Conservation (phyloP, 2,113 vertebrate species). For the Cyanoramphus novaezelandiae region DNA sequence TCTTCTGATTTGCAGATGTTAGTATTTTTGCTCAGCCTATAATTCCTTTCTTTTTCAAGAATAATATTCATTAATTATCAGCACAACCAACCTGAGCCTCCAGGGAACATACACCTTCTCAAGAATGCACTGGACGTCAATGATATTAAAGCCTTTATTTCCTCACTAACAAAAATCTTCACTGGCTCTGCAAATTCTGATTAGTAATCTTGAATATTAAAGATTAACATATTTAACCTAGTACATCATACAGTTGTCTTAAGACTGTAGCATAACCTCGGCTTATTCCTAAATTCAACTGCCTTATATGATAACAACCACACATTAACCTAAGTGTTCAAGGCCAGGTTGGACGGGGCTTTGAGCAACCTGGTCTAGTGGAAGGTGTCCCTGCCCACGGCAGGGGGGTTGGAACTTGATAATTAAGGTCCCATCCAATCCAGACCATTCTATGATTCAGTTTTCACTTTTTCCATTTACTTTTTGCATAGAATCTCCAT, state of each 20-base stretch:
- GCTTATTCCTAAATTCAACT: neutral
- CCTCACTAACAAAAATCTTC: neutral
- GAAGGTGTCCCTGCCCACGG: neutral
- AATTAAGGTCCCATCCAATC: neutral
- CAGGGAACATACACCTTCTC: neutral
- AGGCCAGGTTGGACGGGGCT: neutral
- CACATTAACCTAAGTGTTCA: neutral
- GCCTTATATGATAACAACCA: neutral
- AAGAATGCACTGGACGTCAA: neutral
- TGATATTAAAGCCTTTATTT: neutral
- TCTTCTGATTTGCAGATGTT: neutral
- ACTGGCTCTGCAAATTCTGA: neutral
- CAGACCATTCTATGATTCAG: neutral
- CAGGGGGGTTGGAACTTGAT: neutral
- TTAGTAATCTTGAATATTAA: neutral
- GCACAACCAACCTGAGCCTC: neutral
- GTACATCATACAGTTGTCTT: neutral
- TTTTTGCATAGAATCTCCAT: neutral
- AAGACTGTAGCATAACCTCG: neutral
- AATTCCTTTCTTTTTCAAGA: neutral
- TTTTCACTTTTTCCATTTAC: neutral
- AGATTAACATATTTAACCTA: neutral
- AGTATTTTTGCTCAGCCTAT: neutral
- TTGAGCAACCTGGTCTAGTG: neutral
- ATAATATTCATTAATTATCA: neutral